Percentiles rank a stretch among this genome's conserved stretches.
Conservation (phyloP, 1,140 invertebrate genomes). For the Aethina tumida region DNA sequence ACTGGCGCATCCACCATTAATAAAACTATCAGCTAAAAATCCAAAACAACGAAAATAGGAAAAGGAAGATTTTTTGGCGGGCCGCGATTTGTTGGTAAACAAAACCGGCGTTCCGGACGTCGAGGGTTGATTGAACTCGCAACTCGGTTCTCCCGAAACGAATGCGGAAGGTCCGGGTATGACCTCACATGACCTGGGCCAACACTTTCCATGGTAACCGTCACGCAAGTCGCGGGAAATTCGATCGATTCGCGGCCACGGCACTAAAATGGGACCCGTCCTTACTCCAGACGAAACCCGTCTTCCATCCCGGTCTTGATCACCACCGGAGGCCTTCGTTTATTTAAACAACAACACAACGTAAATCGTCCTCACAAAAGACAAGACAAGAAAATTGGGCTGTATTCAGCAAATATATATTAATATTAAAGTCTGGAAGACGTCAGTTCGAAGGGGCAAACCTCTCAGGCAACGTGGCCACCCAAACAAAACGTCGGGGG, state of each 20-base stretch:
- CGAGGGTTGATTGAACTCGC: conserved; percentile 19
- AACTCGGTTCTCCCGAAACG: conserved; percentile 13
- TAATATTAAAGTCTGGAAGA: too few species aligned
- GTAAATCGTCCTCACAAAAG: background rate
- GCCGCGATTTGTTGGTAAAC: conserved; percentile 25
- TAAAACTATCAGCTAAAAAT: conserved; percentile 16
- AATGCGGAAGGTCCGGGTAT: conserved; percentile 36
- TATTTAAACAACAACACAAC: too few species aligned
- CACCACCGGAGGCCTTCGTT: too few species aligned
- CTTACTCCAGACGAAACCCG: background rate
- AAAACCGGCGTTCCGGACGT: conserved; percentile 16
- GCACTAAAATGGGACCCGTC: too few species aligned
- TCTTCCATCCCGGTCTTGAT: too few species aligned
- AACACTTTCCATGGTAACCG: conserved; percentile 40
- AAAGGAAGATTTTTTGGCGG: too few species aligned
- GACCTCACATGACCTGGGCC: conserved; percentile 36
- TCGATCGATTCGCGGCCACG: conserved; percentile 37
- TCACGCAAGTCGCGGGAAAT: conserved; percentile 32
- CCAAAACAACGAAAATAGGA: conserved; percentile 14
- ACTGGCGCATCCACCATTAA: background rate
- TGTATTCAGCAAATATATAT: too few species aligned
- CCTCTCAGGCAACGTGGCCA: too few species aligned
- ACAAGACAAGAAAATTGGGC: too few species aligned
- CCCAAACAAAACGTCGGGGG: too few species aligned
- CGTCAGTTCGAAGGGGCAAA: too few species aligned